These are phyloP conservation scores for Cyclargus thomasi DNA, from an alignment of 1,140 invertebrate species.

Conservation along the genomic window DNA sequence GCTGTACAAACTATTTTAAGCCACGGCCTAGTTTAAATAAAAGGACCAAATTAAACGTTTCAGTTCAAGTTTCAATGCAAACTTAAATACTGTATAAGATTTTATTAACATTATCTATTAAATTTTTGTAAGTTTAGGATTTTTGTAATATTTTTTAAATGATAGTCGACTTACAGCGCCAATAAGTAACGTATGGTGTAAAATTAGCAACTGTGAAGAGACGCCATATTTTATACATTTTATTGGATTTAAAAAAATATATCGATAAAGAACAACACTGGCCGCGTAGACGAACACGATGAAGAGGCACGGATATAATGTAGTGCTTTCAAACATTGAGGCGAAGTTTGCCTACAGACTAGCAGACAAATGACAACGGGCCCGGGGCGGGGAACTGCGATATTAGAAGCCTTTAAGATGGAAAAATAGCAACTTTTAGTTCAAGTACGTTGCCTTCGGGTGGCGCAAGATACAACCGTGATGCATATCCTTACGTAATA, in stretches of 20 bases:
- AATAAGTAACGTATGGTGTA: no score
- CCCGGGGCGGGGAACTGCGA: slow-evolving; percentile 50
- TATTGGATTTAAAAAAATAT: neutral
- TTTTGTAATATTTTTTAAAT: no score
- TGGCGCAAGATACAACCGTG: slow-evolving; percentile 24
- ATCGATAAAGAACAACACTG: slow-evolving; percentile 32
- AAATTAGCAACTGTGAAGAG: no score
- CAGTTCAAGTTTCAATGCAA: no score
- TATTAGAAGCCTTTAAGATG: slow-evolving; percentile 70
- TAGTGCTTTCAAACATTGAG: slow-evolving; percentile 68
- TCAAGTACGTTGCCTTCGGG: slow-evolving; percentile 34
- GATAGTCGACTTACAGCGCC: no score
- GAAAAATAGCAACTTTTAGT: slow-evolving; percentile 69
- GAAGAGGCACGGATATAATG: slow-evolving; percentile 63
- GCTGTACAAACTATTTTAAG: no score
- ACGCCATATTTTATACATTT: no score
- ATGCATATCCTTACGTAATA: neutral
- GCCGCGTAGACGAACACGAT: slow-evolving; percentile 41
- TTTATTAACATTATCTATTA: no score
- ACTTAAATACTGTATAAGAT: no score
- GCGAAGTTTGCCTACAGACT: slow-evolving; percentile 61
- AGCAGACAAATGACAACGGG: slow-evolving; percentile 66
- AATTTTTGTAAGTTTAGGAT: no score
- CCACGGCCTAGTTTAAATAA: no score
- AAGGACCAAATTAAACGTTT: no score